Evolutionary conservation across 2,888 invertebrate genomes (phyloP), one percentile per base, ranked within the genome.

Genomic region (Dynastes grantii): DNA sequence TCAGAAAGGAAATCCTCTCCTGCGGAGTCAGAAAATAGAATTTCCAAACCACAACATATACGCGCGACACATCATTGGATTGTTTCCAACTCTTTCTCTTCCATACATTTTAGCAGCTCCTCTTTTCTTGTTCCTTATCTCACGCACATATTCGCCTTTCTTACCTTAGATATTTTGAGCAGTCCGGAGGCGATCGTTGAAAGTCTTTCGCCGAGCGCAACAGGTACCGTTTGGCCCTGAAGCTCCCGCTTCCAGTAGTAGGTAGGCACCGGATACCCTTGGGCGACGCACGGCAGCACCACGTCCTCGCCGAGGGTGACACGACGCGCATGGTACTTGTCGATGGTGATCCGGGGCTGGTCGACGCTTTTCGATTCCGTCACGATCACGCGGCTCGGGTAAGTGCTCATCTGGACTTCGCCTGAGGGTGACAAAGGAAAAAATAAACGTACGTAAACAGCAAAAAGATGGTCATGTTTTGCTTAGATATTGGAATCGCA

Each of bases 181-280:
- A 95, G 89, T 51, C 95, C 95, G 1, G 92, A 92, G 22, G 92
- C 91, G 82, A 92, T 89, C 82, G 92, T 90, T 81, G 90, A 90
- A 81, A 92, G 90, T 79, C 92, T 88, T 82, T 92, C 92, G 58
- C 93, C 93, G 83, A 94, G 90, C 84, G 92, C 92, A 87, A 95
- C 91, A 63, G 94, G 93, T 84, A 92, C 90, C 79, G 86, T 87
- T 87, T 94, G 93, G 79, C 94, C 94, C 85, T 93, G 93, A 83
- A 93, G 92, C 87, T 95, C 95, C 79, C 93, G 92, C 88, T 93
- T 94, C 95, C 95, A 95, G 87, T 94, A 93, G 89, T 95, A 95
- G 80, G 92, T 93, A 78, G 95, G 95, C 79, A 95, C 93, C 3
- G 95, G 95, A 91, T 94, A 94, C 81, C 95, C 95, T 88, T 95